Conservation (phyloP, 2,888 invertebrate genomes). For the Boloria selene region DNA sequence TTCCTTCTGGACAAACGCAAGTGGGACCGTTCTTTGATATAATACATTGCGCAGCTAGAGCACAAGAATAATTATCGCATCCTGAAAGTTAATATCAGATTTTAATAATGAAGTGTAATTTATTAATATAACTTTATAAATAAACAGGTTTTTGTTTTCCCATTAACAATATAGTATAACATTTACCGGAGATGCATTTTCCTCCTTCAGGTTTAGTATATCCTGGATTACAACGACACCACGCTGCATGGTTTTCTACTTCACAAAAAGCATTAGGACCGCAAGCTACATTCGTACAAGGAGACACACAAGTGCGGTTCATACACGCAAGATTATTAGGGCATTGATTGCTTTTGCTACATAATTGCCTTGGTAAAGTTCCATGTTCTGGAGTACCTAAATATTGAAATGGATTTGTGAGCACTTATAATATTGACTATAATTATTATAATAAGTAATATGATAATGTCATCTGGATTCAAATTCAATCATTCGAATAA, state of each 20-base stretch:
- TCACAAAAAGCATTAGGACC: constrained; percentile 93
- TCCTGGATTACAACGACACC: constrained; percentile 93
- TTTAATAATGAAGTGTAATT: neutral
- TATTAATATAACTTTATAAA: neutral
- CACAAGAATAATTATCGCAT: constrained; percentile 90
- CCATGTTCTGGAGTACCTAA: constrained; percentile 64
- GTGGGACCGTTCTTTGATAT: constrained; percentile 92
- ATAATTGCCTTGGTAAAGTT: constrained; percentile 85
- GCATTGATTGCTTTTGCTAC: constrained; percentile 88
- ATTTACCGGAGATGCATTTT: constrained; percentile 90
- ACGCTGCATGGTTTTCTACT: constrained; percentile 92
- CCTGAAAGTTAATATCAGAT: constrained; percentile 72
- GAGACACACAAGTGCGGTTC: constrained; percentile 90
- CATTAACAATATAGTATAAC: no score
- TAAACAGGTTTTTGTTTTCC: neutral
- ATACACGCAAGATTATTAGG: constrained; percentile 90
- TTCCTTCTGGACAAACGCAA: constrained; percentile 93
- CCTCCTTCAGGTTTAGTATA: constrained; percentile 90
- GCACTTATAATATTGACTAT: neutral
- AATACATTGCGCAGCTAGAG: constrained; percentile 91
- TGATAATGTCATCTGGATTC: neutral
- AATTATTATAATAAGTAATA: constrained; percentile 17
- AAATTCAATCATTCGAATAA: no score
- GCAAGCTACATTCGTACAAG: constrained; percentile 89
- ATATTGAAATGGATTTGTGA: neutral